These are phyloP conservation scores for Labia minor DNA, from an alignment of 2,888 invertebrate species.

Conservation along the genomic window DNA sequence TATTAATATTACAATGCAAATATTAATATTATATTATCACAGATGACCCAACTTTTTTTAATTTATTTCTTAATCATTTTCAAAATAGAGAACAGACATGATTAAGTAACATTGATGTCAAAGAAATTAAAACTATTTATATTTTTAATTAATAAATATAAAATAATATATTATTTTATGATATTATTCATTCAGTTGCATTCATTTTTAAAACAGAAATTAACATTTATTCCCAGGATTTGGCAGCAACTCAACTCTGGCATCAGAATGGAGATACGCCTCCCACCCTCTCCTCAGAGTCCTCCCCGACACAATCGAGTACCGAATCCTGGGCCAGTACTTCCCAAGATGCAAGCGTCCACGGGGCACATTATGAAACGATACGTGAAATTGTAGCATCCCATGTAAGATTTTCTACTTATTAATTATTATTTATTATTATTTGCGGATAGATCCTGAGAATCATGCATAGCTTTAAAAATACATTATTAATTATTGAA, in stretches of 20 bases:
- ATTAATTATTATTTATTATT: constrained; percentile 13
- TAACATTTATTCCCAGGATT: neutral
- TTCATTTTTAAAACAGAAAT: no score
- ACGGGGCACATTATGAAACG: constrained; percentile 41
- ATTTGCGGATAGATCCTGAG: no score
- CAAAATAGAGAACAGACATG: no score
- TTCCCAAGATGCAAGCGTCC: constrained; percentile 1
- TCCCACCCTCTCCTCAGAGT: neutral
- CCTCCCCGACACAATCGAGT: constrained; percentile 17
- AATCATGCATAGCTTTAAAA: no score
- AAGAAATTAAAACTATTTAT: no score
- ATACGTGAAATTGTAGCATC: constrained; percentile 58
- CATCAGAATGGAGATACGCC: neutral
- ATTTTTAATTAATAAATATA: no score
- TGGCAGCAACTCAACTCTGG: neutral
- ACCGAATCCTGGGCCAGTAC: constrained; percentile 23
- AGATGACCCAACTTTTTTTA: neutral
- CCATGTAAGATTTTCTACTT: constrained; percentile 48
- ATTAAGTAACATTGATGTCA: no score
- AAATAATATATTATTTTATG: no score
- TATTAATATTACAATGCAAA: neutral
- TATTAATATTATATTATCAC: neutral
- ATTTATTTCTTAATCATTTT: no score
- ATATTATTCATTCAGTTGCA: no score
- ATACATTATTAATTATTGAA: no score